A percentile compares a stretch with the other conserved stretches of the same genome.
These are phyloP conservation scores for Epizoanthus scotinus DNA, from an alignment of 92 coral and sea anemone genomes.

Conservation along the genomic window DNA sequence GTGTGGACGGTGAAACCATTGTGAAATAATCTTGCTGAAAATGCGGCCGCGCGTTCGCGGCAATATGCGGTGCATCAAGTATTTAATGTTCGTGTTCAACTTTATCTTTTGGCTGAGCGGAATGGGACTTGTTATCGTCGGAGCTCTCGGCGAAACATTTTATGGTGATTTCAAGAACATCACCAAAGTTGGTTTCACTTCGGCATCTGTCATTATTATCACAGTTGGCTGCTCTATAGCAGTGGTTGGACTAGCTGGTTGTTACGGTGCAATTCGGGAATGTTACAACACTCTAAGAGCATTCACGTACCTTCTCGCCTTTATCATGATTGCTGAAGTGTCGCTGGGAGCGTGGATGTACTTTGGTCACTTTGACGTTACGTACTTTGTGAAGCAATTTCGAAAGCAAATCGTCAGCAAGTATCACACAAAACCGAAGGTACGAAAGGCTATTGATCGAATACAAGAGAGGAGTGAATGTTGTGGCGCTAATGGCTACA, in stretches of 20 bases:
- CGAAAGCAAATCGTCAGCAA: conserved; percentile 47
- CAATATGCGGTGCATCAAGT: conserved; percentile 69
- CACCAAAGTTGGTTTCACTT: conserved; percentile 59
- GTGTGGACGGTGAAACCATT: background rate
- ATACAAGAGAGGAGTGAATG: conserved; percentile 61
- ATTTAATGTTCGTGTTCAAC: conserved; percentile 62
- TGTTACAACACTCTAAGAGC: conserved; percentile 52
- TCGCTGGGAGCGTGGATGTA: conserved; percentile 67
- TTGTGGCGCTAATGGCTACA: conserved; percentile 66
- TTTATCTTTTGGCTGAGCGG: conserved; percentile 60
- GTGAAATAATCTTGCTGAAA: conserved; percentile 6
- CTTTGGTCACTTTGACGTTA: conserved; percentile 65
- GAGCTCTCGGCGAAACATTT: conserved; percentile 66
- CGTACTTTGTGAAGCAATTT: conserved; percentile 59
- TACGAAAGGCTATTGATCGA: conserved; percentile 55
- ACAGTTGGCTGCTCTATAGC: conserved; percentile 57
- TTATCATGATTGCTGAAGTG: conserved; percentile 60
- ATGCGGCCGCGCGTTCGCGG: conserved; percentile 58
- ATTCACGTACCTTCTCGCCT: conserved; percentile 57
- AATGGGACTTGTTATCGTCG: conserved; percentile 61
- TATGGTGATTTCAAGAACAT: conserved; percentile 67
- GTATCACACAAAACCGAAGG: conserved; percentile 53
- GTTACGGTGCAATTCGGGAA: conserved; percentile 67
- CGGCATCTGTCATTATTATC: conserved; percentile 69
- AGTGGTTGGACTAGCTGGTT: conserved; percentile 66